Evolutionary conservation across 2,797 vertebrate species (phyloP).

Genomic region (Amphiprion clarkii): DNA sequence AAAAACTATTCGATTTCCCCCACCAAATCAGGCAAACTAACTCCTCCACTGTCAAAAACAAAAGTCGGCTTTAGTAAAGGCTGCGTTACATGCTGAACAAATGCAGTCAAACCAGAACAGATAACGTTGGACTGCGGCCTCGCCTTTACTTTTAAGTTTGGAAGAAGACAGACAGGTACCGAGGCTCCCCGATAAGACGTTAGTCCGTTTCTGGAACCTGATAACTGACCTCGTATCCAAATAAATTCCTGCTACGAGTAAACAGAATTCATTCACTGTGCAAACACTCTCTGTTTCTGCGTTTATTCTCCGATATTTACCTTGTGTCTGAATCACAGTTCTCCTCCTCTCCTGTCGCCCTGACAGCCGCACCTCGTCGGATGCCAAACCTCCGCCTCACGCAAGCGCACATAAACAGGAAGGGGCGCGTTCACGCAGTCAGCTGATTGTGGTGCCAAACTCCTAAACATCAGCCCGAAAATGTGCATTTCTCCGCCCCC

Average conservation of each 20-base stretch:
- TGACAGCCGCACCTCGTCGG: background rate
- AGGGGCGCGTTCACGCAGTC: no score
- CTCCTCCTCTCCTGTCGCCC: background rate
- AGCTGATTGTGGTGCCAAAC: no score
- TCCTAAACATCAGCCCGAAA: no score
- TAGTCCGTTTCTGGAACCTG: background rate
- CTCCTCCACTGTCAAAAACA: background rate
- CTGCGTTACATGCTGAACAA: background rate
- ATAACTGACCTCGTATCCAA: fast-evolving
- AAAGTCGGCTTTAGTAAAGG: background rate
- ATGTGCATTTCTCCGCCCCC: no score
- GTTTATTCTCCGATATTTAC: background rate
- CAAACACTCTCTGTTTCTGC: background rate
- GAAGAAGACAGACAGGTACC: no score
- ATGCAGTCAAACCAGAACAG: background rate
- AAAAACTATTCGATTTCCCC: background rate
- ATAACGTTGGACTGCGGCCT: background rate
- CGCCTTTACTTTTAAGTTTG: background rate
- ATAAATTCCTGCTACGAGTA: background rate
- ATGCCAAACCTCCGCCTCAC: background rate
- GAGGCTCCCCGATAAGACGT: background rate
- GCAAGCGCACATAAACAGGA: no score
- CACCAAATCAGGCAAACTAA: no score
- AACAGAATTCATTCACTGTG: background rate
- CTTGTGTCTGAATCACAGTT: background rate